Percentiles rank a stretch among this genome's conserved stretches.
Evolutionary conservation across 2,888 invertebrate genomes (phyloP).

Genomic region (Empis stercorea): DNA sequence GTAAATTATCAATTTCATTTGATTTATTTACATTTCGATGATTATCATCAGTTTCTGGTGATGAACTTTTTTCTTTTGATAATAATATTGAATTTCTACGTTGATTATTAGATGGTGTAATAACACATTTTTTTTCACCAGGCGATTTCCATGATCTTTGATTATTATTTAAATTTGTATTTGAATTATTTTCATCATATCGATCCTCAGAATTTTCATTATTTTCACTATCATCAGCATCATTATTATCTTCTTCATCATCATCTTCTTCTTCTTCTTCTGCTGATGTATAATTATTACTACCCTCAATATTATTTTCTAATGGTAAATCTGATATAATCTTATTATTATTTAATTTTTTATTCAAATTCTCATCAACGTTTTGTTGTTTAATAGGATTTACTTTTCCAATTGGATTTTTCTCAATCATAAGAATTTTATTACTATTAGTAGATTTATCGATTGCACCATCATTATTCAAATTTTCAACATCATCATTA

Average conservation of each 20-base stretch:
- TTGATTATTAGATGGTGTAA: slow-evolving; percentile 1
- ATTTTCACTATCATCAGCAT: neutral
- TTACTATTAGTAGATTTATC: too few relatives aligned
- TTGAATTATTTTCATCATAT: slow-evolving; percentile 2
- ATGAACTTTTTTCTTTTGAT: neutral
- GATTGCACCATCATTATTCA: neutral
- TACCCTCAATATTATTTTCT: too few relatives aligned
- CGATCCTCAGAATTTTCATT: neutral
- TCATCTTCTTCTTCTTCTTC: too few relatives aligned
- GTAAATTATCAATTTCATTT: slow-evolving; percentile 5
- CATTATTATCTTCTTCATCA: too few relatives aligned
- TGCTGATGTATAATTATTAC: too few relatives aligned
- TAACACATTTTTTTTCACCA: slow-evolving; percentile 17
- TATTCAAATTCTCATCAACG: neutral
- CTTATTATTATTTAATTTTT: too few relatives aligned
- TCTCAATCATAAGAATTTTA: too few relatives aligned
- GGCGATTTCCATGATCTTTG: slow-evolving; percentile 16
- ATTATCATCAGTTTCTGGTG: neutral
- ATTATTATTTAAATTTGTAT: neutral
- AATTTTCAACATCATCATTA: neutral
- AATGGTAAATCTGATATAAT: too few relatives aligned
- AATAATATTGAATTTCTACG: neutral
- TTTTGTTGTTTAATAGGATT: neutral
- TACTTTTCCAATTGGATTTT: too few relatives aligned
- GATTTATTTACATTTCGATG: neutral